A percentile compares a stretch with the other conserved stretches of the same genome.
These are phyloP conservation scores for Prosapia bicincta DNA, from an alignment of 2,888 invertebrate genomes.

Conservation along the genomic window DNA sequence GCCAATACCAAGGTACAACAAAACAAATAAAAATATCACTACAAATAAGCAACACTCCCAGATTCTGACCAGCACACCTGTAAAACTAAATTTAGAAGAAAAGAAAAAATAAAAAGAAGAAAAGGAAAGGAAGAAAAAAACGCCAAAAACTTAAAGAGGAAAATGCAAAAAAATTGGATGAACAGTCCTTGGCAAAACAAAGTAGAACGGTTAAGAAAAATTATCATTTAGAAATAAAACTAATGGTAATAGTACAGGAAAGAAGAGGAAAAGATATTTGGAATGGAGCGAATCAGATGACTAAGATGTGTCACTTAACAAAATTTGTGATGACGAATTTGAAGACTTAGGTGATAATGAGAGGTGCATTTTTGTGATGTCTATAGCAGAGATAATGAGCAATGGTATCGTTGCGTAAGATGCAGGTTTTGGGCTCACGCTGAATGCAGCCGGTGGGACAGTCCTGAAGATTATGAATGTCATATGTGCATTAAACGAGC, in stretches of 20 bases:
- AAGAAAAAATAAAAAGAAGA: background rate
- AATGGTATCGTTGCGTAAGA: conserved; percentile 10
- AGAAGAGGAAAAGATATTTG: background rate
- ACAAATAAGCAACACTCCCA: background rate
- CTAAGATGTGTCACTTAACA: background rate
- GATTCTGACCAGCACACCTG: background rate
- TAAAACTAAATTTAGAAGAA: background rate
- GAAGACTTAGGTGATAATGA: background rate
- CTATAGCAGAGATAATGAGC: background rate
- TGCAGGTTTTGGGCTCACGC: conserved; percentile 14
- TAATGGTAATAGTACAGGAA: background rate
- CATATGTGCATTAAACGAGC: background rate
- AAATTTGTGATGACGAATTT: background rate
- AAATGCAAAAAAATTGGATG: too few relatives aligned
- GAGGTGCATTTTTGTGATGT: background rate
- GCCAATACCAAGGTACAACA: background rate
- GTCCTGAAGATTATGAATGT: conserved; percentile 13
- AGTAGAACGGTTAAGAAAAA: background rate
- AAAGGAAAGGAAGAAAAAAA: background rate
- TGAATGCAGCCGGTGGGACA: conserved; percentile 6
- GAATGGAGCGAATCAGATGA: background rate
- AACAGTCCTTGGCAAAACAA: background rate
- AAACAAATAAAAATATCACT: background rate
- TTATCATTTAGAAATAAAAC: background rate
- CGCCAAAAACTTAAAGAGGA: too few relatives aligned